phyloP scores from a whole-genome alignment of 2,888 invertebrate genomes.

The Exocentrus adspersus region DNA sequence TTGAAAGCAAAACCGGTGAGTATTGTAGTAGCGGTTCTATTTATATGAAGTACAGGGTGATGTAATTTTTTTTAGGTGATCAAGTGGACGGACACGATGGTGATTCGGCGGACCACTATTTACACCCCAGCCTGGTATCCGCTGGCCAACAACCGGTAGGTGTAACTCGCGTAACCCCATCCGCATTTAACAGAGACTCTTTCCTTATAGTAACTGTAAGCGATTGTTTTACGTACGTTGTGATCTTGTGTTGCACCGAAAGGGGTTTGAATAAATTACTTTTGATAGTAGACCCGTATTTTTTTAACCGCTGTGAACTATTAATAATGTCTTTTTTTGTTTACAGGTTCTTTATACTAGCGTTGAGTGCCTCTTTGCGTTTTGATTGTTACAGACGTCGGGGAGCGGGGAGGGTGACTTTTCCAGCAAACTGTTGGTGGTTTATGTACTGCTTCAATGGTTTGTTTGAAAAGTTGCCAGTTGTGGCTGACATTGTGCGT shows the following conservation, averaged over 20 bases:
- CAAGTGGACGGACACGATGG: conserved; percentile 20
- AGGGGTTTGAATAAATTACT: conserved; percentile 62
- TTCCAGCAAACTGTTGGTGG: too few species aligned
- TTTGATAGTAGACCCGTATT: conserved; percentile 49
- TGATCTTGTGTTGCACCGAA: conserved; percentile 34
- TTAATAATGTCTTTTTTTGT: conserved; percentile 59
- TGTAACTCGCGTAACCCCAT: conserved; percentile 55
- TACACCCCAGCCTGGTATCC: conserved; percentile 83
- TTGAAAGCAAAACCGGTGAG: conserved; percentile 57
- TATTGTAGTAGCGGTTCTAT: too few species aligned
- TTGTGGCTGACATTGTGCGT: not conserved
- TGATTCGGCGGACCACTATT: conserved; percentile 71
- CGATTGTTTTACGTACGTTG: conserved; percentile 28
- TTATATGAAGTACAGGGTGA: too few species aligned
- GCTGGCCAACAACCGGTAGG: conserved; percentile 75
- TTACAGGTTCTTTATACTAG: conserved; percentile 52
- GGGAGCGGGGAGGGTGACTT: too few species aligned
- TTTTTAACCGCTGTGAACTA: conserved; percentile 50
- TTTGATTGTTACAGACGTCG: conserved; percentile 42
- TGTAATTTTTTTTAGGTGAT: conserved; percentile 29
- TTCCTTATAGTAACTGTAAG: conserved; percentile 44
- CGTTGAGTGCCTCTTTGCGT: conserved; percentile 33
- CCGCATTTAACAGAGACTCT: conserved; percentile 41
- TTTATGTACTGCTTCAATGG: too few species aligned
- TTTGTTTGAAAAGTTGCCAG: not conserved